Evolutionary conservation across 1,140 invertebrate species (phyloP), one percentile per base, ranked within the genome.

Genomic region (Monomorium pharaonis): DNA sequence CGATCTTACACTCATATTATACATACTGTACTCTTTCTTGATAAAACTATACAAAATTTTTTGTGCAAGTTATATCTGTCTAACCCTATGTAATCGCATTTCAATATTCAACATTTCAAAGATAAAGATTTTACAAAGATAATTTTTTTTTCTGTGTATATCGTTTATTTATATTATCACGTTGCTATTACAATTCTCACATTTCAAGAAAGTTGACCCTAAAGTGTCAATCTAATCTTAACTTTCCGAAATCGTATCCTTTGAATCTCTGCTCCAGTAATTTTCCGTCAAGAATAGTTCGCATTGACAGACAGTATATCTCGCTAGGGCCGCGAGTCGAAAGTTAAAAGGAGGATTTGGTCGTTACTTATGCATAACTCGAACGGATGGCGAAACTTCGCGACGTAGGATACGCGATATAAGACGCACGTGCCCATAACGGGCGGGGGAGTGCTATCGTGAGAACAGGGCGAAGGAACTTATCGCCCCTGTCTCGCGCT

Each of bases 401-500:
- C 14, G 33, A 56, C 69, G 33, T 58, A 67, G 37, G 63, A 67
- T 67, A 47, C 47, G 14, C 63, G 63, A 16, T 49, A 18, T 69
- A 75, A 83, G 86, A 80, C 56, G 62, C 87, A 75, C 88, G 84
- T 84, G 30, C 51, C 70, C 83, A 69, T 89, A 70, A 84, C 27
- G 49, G 9, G 9, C 7, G 37, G 51, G 63, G 6, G 88, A 70
- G 75, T 77, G 54, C 60, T 74, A 24, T 56, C 37, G 63, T 37
- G 69, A 70, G 60, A 78, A 47, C 27, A 30, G 24, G 44, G 44
- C 56, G 60, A 75, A 70, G 47, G 54, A 51, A 87, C 88, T 86
- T 90, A 90, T 89, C 88, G 80, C 54, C 49, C 65, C 76, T 89
- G 87, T 89, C 88, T 89, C 58, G 58, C 37, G 47, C 42, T 51